Evolutionary conservation across 2,113 vertebrate genomes (phyloP).

Genomic region (Oncorhynchus clarkii): DNA sequence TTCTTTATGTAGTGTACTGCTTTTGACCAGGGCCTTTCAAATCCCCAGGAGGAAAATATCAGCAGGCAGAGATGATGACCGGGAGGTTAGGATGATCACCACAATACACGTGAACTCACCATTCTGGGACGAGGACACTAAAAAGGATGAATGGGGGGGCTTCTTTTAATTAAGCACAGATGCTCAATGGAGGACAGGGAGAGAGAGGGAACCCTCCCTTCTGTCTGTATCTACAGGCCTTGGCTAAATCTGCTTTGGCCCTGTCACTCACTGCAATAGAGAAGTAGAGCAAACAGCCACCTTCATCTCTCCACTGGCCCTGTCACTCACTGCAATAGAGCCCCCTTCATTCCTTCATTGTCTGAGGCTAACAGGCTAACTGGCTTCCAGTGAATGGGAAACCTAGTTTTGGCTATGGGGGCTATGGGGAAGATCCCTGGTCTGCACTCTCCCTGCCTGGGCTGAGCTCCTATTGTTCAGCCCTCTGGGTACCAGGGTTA

Average conservation of each 20-base stretch:
- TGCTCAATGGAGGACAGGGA: slow-evolving; percentile 38
- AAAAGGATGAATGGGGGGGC: slow-evolving; percentile 41
- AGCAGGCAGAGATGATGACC: slow-evolving; percentile 45
- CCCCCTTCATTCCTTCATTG: slow-evolving; percentile 37
- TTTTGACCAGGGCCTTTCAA: neutral
- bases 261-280: too few species aligned
- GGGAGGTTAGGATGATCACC: slow-evolving; percentile 2
- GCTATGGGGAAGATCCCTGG: slow-evolving; percentile 32
- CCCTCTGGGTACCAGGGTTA: slow-evolving; percentile 26
- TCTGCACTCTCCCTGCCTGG: slow-evolving; percentile 32
- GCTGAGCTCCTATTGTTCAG: slow-evolving; percentile 48
- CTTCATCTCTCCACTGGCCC: too few species aligned
- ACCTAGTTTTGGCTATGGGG: slow-evolving; percentile 58
- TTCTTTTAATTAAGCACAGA: slow-evolving; percentile 52
- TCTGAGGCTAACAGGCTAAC: slow-evolving; percentile 21
- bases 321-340: neutral
- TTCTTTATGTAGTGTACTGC: too few species aligned
- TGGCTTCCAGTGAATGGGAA: slow-evolving; percentile 54
- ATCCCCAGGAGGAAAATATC: slow-evolving; percentile 49
- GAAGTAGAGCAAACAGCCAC: too few species aligned
- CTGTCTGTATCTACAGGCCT: neutral
- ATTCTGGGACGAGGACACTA: slow-evolving; percentile 32
- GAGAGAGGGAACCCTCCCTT: neutral
- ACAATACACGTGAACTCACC: slow-evolving; percentile 54
- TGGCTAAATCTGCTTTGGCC: too few species aligned